Evolutionary conservation across 2,888 invertebrate species (phyloP), one percentile per base, ranked within the genome.

Genomic region (Drosophila anomalipes): DNA sequence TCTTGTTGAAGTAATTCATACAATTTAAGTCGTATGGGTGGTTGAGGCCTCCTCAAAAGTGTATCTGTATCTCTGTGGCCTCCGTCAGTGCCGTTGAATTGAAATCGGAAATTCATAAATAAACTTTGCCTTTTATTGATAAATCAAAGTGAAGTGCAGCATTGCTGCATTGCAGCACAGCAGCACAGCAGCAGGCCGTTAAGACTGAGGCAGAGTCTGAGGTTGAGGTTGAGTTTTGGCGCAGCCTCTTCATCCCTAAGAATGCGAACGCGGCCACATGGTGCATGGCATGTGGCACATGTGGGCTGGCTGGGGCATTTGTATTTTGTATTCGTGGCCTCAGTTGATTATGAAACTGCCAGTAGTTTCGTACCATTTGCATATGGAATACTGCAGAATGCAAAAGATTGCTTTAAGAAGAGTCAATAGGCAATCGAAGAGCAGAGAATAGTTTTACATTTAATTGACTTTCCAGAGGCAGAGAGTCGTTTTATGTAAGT

Each of bases 101-200:
- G 76, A 78, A 81, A 83, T 85, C 88, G 86, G 74, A 82, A 87
- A 83, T 89, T 90, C 86, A 86, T 90, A 90, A 90, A 86, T 89
- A 86, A 90, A 80, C 80, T 79, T 75, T 78, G 81, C 69, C 77
- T 81, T 86, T 86, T 83, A 86, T 86, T 85, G 89, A 88, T 86
- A 90, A 88, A 78, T 86, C 90, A 82, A 88, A 76, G 75, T 83
- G 82, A 88, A 89, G 78, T 89, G 75, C 83, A 73, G 66, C 65
- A 64, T 52, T 61, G 76, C 68, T 67, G 26, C 26, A 51, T 9
- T 54, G 53, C 53, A 60, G 56, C 53, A 53, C 22, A 14, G 35
- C 54, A 47, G 28, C 52, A 44, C 54, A 76, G 69, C 74, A 79
- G 82, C 75, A 71, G 73, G 65, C 70, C 56, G 83, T 54, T 57